Conservation (phyloP, 1,140 invertebrate species). For the Eciton burchellii region DNA sequence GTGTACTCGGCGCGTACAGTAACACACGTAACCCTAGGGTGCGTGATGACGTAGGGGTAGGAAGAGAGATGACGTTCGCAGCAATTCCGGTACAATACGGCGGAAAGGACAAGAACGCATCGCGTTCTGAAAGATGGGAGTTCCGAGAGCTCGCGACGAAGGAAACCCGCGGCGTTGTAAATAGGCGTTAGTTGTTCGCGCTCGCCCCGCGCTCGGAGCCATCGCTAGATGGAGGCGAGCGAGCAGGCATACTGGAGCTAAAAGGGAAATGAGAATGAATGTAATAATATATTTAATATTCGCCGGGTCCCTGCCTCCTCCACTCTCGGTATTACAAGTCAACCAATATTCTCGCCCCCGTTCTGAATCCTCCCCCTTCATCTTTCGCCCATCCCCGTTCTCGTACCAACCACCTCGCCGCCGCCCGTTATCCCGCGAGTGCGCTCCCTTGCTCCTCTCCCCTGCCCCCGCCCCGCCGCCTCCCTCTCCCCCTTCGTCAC, state of each 20-base stretch:
- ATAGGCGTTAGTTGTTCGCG: conserved; percentile 63
- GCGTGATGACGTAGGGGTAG: neutral
- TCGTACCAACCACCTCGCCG: conserved; percentile 48
- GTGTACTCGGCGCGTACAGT: too few relatives aligned
- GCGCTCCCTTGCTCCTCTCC: conserved; percentile 52
- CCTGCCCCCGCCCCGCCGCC: neutral
- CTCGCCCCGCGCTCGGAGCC: conserved; percentile 49
- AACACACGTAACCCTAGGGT: neutral
- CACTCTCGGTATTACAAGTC: conserved; percentile 84
- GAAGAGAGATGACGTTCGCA: neutral
- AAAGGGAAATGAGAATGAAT: conserved; percentile 85
- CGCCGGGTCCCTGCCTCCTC: conserved; percentile 79
- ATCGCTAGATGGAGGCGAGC: conserved; percentile 64
- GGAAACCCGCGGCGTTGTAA: neutral
- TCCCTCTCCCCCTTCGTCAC: conserved; percentile 10
- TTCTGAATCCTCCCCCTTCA: conserved; percentile 70
- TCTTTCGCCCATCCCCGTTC: conserved; percentile 45
- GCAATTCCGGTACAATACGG: neutral
- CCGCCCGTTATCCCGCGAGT: conserved; percentile 52
- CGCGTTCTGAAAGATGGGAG: neutral
- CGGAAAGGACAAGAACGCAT: neutral
- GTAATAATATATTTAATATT: conserved; percentile 86
- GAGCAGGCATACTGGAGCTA: conserved; percentile 74
- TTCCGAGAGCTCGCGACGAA: neutral
- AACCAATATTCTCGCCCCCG: conserved; percentile 85